Evolutionary conservation across 2,888 invertebrate species (phyloP).

Genomic region (Meganola albula): DNA sequence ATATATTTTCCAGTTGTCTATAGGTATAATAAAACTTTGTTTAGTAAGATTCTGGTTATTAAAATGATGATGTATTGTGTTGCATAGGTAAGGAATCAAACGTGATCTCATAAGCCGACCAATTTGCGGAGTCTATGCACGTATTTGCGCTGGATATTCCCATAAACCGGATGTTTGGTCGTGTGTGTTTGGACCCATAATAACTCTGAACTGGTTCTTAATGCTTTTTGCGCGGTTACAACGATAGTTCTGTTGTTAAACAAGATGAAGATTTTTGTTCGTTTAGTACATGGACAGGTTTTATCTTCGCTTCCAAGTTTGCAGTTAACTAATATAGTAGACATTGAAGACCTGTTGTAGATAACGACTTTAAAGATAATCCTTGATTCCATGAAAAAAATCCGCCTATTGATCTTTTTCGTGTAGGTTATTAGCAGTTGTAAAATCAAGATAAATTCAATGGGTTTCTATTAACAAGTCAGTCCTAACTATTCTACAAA

Average conservation of each 20-base stretch:
- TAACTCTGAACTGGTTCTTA: conserved; percentile 28
- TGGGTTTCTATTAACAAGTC: too few species aligned
- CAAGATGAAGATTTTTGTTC: conserved; percentile 17
- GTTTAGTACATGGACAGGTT: conserved; percentile 16
- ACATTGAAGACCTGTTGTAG: neutral
- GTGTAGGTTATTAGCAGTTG: too few species aligned
- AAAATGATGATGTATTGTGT: too few species aligned
- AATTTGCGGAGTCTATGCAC: conserved; percentile 50
- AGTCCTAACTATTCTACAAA: too few species aligned
- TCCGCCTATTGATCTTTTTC: too few species aligned
- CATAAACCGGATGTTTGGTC: conserved; percentile 53
- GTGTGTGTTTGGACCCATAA: conserved; percentile 35
- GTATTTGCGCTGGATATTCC: conserved; percentile 58
- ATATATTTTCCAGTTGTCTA: too few species aligned
- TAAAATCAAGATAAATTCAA: too few species aligned
- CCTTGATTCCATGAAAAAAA: too few species aligned
- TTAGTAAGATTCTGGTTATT: too few species aligned
- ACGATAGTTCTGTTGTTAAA: conserved; percentile 36
- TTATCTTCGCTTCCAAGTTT: neutral
- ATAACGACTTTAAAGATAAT: neutral
- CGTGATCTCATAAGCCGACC: conserved; percentile 38
- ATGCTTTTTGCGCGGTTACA: conserved; percentile 36
- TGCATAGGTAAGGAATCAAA: too few species aligned
- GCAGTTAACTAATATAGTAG: neutral
- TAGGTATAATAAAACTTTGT: too few species aligned